phyloP scores from a whole-genome alignment of 2,888 invertebrate genomes.

The Agrilus cyanescens region DNA sequence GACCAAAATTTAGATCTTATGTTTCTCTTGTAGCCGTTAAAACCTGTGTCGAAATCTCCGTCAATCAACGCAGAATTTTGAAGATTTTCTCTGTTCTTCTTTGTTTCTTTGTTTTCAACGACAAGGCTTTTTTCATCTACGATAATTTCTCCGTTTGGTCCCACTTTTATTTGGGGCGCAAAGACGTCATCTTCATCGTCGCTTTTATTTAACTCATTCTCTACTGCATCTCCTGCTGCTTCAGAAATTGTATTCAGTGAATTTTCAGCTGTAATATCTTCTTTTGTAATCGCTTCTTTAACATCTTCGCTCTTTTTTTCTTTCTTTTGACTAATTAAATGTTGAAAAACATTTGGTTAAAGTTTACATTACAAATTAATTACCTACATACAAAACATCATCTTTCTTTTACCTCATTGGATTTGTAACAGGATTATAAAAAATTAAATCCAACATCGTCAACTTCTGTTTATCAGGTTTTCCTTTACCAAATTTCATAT shows the following conservation, averaged over 20 bases:
- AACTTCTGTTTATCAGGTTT: slow-evolving; percentile 53
- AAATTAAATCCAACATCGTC: slow-evolving; percentile 87
- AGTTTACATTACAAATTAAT: too few relatives aligned
- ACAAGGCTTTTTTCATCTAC: slow-evolving; percentile 77
- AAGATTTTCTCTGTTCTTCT: slow-evolving; percentile 48
- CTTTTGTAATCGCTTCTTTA: slow-evolving; percentile 10
- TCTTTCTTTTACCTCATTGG: slow-evolving; percentile 51
- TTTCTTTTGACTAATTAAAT: too few relatives aligned
- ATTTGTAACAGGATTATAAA: slow-evolving; percentile 73
- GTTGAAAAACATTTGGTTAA: too few relatives aligned
- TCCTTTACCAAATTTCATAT: slow-evolving; percentile 38
- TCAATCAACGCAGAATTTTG: slow-evolving; percentile 54
- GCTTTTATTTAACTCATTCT: neutral
- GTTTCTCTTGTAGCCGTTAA: slow-evolving; percentile 54
- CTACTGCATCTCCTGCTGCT: neutral
- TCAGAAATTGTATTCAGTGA: neutral
- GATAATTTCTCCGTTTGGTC: slow-evolving; percentile 73
- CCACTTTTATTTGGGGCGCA: slow-evolving; percentile 76
- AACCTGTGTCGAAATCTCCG: slow-evolving; percentile 43
- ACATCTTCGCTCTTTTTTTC: slow-evolving; percentile 13
- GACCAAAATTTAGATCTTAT: slow-evolving; percentile 64
- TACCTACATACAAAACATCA: too few relatives aligned
- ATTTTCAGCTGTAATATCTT: neutral
- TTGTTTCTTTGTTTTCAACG: slow-evolving; percentile 58
- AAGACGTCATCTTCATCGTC: slow-evolving; percentile 35